Conservation (phyloP, 1,140 invertebrate genomes). For the Orchestia grillus region DNA sequence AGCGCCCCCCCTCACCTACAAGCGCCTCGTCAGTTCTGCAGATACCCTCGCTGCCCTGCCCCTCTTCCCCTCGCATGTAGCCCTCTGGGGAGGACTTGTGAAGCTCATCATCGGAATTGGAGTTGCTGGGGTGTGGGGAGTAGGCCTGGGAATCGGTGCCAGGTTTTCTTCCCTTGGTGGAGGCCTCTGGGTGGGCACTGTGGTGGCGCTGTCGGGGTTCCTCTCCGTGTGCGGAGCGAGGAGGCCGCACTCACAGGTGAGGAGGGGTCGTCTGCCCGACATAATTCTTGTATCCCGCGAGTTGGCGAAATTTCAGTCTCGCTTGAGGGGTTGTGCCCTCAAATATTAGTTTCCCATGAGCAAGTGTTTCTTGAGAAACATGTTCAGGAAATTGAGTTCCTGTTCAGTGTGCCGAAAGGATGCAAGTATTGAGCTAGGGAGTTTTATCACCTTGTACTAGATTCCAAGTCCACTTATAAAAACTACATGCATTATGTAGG, state of each 20-base stretch:
- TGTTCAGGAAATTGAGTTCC: not conserved
- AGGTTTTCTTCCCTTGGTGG: conserved; percentile 11
- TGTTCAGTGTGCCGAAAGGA: not conserved
- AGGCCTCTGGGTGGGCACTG: conserved; percentile 12
- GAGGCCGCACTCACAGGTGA: conserved; percentile 8
- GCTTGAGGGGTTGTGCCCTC: not conserved
- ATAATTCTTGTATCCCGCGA: too few species aligned
- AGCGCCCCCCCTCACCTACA: conserved; percentile 35
- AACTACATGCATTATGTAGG: not conserved
- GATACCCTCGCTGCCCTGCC: conserved; percentile 20
- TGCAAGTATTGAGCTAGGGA: not conserved
- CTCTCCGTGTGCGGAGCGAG: not conserved
- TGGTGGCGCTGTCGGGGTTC: conserved; percentile 13
- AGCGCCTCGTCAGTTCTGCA: not conserved
- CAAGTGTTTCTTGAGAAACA: not conserved
- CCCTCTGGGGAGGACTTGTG: conserved; percentile 42
- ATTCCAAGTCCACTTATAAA: not conserved
- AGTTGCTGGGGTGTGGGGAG: conserved; percentile 29
- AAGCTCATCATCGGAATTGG: conserved; percentile 20
- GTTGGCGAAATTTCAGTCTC: too few species aligned
- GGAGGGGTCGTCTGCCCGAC: not conserved
- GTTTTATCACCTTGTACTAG: not conserved
- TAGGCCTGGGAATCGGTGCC: not conserved
- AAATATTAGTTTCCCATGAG: not conserved
- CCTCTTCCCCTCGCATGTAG: conserved; percentile 40